These are phyloP conservation scores for Coregonus sp. DNA, from an alignment of 2,797 vertebrate species.

Conservation along the genomic window DNA sequence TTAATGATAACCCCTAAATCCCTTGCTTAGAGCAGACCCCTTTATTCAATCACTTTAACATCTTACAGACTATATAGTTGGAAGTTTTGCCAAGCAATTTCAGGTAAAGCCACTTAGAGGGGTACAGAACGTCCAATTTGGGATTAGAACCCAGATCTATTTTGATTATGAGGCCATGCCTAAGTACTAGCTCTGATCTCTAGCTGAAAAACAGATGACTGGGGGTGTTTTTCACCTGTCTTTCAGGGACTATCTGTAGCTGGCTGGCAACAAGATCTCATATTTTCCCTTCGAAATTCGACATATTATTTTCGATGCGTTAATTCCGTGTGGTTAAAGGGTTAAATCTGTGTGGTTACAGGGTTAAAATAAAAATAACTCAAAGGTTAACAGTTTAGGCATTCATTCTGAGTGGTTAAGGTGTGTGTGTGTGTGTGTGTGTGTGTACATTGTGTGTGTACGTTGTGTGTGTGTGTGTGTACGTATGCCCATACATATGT, in stretches of 20 bases:
- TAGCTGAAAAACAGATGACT: constrained; percentile 47
- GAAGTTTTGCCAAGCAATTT: constrained; percentile 20
- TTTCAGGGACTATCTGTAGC: constrained; percentile 44
- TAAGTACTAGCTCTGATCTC: constrained; percentile 45
- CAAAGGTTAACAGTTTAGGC: too few species aligned
- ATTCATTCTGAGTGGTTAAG: too few species aligned
- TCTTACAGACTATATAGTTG: constrained; percentile 27
- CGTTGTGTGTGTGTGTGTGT: neutral
- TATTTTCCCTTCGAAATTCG: too few species aligned
- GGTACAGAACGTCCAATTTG: constrained; percentile 9
- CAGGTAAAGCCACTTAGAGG: constrained; percentile 12
- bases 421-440: too few species aligned
- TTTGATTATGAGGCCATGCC: constrained; percentile 3
- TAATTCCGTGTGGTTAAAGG: too few species aligned
- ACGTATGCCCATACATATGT: neutral
- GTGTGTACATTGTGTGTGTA: too few species aligned
- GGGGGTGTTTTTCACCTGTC: constrained; percentile 59
- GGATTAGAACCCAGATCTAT: constrained; percentile 17
- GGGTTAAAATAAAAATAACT: too few species aligned
- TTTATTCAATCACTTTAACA: constrained; percentile 35
- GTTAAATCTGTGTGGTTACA: too few species aligned
- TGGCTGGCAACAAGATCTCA: constrained; percentile 53
- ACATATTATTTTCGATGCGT: too few species aligned
- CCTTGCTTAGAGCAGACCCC: constrained; percentile 29
- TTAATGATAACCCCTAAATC: constrained; percentile 48